These are phyloP conservation scores for Pantherophis guttatus DNA, from an alignment of 2,113 vertebrate species.

Conservation along the genomic window DNA sequence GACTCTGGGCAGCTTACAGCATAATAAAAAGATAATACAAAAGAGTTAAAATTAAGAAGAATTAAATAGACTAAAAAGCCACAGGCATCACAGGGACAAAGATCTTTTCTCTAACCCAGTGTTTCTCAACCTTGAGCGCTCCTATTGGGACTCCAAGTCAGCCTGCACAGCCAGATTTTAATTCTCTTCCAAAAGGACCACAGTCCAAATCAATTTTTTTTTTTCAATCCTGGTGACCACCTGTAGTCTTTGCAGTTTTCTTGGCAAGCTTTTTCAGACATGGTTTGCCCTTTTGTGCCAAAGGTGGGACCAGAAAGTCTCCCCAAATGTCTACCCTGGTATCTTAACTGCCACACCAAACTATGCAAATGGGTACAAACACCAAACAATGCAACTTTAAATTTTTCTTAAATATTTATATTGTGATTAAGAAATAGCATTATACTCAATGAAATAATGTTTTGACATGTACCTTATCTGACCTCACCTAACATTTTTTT, in stretches of 20 bases:
- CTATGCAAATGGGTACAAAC: background rate
- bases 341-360: background rate
- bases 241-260: background rate
- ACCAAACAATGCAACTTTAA: background rate
- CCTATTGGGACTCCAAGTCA: background rate
- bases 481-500: background rate
- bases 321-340: background rate
- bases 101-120: background rate
- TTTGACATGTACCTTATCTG: background rate
- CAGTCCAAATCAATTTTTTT: background rate
- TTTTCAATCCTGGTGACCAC: background rate
- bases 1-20: background rate
- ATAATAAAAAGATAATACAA: background rate
- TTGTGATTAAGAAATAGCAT: background rate
- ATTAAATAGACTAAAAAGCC: background rate
- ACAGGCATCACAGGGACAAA: background rate
- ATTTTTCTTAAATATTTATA: background rate
- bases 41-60: background rate
- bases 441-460: background rate
- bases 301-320: background rate
- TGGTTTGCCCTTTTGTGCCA: background rate
- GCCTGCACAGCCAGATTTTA: background rate
- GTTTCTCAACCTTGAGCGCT: background rate
- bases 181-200: background rate
- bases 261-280: background rate